phyloP scores from a whole-genome alignment of 2,888 invertebrate species.

The Troides aeacus region DNA sequence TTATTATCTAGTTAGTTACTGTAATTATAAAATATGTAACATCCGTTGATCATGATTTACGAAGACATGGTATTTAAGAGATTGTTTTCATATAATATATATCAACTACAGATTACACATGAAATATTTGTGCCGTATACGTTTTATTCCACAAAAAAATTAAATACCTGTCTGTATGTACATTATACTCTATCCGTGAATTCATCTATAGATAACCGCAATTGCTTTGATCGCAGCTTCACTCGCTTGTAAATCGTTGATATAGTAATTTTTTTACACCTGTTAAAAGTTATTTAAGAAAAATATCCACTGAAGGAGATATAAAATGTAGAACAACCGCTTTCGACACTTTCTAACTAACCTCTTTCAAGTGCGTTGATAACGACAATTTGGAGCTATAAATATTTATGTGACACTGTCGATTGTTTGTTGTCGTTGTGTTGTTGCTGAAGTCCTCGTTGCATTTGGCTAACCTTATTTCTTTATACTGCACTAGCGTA shows the following conservation, averaged over 20 bases:
- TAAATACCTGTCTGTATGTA: too few species aligned
- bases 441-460: slow-evolving; percentile 32
- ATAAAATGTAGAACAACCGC: slow-evolving; percentile 32
- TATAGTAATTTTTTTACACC: not conserved
- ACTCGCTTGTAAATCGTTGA: not conserved
- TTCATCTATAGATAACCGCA: not conserved
- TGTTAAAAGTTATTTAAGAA: not conserved
- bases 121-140: too few species aligned
- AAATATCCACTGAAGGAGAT: not conserved
- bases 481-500: not conserved
- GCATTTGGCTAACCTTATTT: not conserved
- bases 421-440: slow-evolving; percentile 36
- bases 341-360: slow-evolving; percentile 47
- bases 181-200: not conserved
- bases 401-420: slow-evolving; percentile 46
- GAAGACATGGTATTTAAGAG: slow-evolving; percentile 5
- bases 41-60: slow-evolving; percentile 18
- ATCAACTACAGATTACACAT: too few species aligned
- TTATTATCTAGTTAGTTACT: slow-evolving; percentile 8
- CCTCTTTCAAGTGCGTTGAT: slow-evolving; percentile 29
- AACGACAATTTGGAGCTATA: slow-evolving; percentile 35
- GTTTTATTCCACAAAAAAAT: too few species aligned
- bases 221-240: not conserved
- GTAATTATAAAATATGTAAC: slow-evolving; percentile 15
- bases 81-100: too few species aligned